Percentiles rank a stretch among this genome's conserved stretches.
These are phyloP conservation scores for Bovichtus diacanthus DNA, from an alignment of 2,797 vertebrate genomes.

Conservation along the genomic window DNA sequence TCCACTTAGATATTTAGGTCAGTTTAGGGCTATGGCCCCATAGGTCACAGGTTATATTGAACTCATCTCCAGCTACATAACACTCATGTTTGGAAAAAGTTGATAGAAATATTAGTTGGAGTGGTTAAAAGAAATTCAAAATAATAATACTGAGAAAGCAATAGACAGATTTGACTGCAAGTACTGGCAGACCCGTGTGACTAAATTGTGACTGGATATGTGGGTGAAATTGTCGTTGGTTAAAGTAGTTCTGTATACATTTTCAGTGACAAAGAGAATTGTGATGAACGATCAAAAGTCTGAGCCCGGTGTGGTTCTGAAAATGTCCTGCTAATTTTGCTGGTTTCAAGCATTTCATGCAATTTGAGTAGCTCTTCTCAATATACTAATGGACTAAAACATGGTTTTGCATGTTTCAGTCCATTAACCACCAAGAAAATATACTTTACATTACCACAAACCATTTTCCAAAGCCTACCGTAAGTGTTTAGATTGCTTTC, in stretches of 20 bases:
- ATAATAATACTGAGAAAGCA: too few species aligned
- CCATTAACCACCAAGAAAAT: constrained; percentile 23
- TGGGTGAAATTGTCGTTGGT: too few species aligned
- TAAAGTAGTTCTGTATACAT: background rate
- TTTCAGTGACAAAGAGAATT: background rate
- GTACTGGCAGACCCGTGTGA: background rate
- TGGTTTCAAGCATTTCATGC: background rate
- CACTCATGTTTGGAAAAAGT: background rate
- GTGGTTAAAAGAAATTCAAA: background rate
- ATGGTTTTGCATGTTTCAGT: constrained; percentile 5
- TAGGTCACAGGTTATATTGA: background rate
- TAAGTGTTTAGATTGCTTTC: constrained; percentile 2
- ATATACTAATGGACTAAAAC: background rate
- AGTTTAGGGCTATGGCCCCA: background rate
- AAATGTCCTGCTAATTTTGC: background rate
- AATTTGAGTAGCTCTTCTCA: constrained; percentile 10
- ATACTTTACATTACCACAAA: constrained; percentile 21
- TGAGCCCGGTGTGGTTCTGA: background rate
- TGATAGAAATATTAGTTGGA: background rate
- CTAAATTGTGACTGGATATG: background rate
- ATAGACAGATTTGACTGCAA: background rate
- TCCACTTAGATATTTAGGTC: background rate
- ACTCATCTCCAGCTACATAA: background rate
- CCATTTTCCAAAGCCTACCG: background rate
- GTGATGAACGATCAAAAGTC: background rate